Conservation (phyloP, 2,797 vertebrate species). For the Galagoides demidoff region DNA sequence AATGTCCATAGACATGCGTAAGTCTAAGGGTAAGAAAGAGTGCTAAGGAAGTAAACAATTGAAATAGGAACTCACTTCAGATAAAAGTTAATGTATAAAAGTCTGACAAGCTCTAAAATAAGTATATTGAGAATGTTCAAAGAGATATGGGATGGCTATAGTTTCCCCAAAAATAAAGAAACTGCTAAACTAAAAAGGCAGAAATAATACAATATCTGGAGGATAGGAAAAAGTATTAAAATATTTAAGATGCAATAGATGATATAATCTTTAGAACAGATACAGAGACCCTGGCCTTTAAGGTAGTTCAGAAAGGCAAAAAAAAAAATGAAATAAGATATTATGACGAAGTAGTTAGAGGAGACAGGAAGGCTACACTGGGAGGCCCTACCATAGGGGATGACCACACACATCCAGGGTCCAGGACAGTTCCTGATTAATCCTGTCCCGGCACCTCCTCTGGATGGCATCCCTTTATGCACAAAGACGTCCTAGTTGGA, state of each 20-base stretch:
- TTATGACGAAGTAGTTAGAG: neutral
- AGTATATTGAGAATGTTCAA: neutral
- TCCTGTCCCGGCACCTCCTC: neutral
- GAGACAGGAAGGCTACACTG: neutral
- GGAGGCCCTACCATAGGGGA: neutral
- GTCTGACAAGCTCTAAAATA: neutral
- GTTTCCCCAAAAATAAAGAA: neutral
- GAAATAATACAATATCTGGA: neutral
- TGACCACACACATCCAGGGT: neutral
- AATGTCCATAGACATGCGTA: neutral
- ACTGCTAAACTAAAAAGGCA: neutral
- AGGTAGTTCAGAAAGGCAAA: neutral
- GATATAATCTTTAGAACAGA: neutral
- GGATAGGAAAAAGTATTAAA: neutral
- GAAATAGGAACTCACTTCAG: neutral
- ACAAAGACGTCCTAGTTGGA: neutral
- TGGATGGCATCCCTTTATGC: neutral
- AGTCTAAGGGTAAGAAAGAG: neutral
- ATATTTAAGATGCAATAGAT: slow-evolving; percentile 23
- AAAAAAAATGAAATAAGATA: neutral
- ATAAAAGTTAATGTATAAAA: neutral
- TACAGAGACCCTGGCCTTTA: neutral
- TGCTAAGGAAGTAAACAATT: neutral
- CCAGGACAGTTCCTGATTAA: neutral
- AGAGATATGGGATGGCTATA: neutral